These are phyloP conservation scores for Falco punctatus DNA, from an alignment of 2,113 vertebrate species.

Conservation along the genomic window DNA sequence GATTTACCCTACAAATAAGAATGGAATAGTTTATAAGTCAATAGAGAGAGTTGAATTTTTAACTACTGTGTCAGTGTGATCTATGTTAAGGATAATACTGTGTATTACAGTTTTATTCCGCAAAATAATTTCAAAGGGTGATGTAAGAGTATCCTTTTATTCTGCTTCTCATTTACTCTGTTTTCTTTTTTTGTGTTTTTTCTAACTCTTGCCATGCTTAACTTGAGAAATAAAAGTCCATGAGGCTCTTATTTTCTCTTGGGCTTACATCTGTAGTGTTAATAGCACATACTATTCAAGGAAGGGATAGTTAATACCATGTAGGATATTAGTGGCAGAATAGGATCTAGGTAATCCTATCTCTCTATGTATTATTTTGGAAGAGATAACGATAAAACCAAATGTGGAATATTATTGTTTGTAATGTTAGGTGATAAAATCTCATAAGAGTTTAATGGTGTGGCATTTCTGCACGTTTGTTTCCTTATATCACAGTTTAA, in stretches of 20 bases:
- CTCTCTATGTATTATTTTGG: background rate
- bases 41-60: background rate
- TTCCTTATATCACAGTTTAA: background rate
- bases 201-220: background rate
- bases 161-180: background rate
- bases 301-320: background rate
- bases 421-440: background rate
- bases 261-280: background rate
- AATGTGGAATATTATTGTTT: background rate
- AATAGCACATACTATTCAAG: background rate
- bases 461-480: background rate
- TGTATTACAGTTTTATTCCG: background rate
- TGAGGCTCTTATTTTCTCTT: background rate
- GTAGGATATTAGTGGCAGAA: background rate
- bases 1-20: background rate
- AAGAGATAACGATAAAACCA: background rate
- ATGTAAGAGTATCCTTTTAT: background rate
- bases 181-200: background rate
- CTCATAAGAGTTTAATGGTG: background rate
- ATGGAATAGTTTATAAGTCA: background rate
- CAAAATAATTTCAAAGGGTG: background rate
- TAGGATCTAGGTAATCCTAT: background rate
- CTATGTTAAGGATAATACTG: background rate
- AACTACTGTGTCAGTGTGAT: background rate
- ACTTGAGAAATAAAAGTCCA: background rate